These are phyloP conservation scores for Sigmodon hispidus DNA, from an alignment of 2,113 vertebrate genomes.

Conservation along the genomic window DNA sequence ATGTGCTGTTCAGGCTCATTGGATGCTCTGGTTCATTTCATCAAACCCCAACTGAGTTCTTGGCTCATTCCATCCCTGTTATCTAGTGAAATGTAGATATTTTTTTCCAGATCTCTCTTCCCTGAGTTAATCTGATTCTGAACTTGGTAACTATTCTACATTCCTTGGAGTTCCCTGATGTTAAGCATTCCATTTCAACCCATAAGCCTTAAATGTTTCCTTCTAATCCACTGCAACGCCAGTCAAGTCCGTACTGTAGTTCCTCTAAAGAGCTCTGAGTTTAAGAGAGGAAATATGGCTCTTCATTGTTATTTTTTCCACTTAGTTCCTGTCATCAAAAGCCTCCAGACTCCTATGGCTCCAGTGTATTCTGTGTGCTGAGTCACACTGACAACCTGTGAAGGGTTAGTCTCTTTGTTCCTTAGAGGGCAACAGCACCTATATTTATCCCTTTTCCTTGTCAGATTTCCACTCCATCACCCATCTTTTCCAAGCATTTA, in stretches of 20 bases:
- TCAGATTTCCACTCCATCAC: neutral
- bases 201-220: neutral
- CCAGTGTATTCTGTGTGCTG: neutral
- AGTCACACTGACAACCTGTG: neutral
- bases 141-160: slow-evolving; percentile 33
- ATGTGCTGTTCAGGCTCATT: neutral
- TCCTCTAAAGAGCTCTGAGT: neutral
- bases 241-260: neutral
- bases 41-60: slow-evolving; percentile 32
- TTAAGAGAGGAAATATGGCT: neutral
- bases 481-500: neutral
- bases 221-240: neutral
- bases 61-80: slow-evolving; percentile 1
- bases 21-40: neutral
- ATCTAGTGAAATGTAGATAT: slow-evolving; percentile 31
- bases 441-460: neutral
- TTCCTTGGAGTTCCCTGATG: slow-evolving; percentile 41
- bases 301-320: neutral
- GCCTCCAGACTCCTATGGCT: neutral
- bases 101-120: neutral
- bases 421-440: neutral
- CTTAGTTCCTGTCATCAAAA: neutral
- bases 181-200: slow-evolving; percentile 46
- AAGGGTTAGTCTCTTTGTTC: neutral
- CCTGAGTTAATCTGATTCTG: slow-evolving; percentile 44